Base-by-base conservation (phyloP, 2,888 invertebrate genomes). In the Eustalomyia histrio region DNA sequence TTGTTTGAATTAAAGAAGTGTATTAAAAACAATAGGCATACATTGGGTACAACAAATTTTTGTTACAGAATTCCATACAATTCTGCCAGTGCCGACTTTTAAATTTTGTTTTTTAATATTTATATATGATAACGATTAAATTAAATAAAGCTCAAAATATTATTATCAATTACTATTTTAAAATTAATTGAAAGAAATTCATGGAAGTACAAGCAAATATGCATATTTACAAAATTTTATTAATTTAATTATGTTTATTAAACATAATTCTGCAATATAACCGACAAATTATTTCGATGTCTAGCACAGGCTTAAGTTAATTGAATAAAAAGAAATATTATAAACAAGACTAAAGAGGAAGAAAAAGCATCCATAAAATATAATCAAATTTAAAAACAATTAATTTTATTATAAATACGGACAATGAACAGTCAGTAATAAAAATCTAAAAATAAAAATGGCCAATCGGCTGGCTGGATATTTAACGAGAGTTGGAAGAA, bases 341-440 rank as follows among this genome's bases (percentile, higher is more conserved):
- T 6, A 1, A 6, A 29, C 29, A 29, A 29, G 29, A n/a, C 47
- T 35, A 24, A 50, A 57, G 16, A 52, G 9, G 9, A 29, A 64
- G 16, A 52, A 29, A 18, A 57, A 5, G n/a, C 17, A 33, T 33
- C 21, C 39, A 61, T 39, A 61, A 55, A 39, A 55, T 55, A 17
- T 72, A 78, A 78, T 78, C 61, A 72, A 78, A 78, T 78, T 78
- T 78, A 78, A 73, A 73, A 78, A 33, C 78, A 78, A 78, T 78
- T 78, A 78, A 73, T 73, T 73, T 18, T 29, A 63, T 33, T 73
- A 78, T 60, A 24, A 67, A 43, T 43, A 47, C 14, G 6, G 2
- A 29, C 14, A 6, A 16, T 5, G n/a, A n/a, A 21, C 8, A 57
- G 2, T 57, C n/a, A 29, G 21, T 3, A 57, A 29, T 12, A 55